These are phyloP conservation scores for Xerus rutilus DNA, from an alignment of 2,797 vertebrate genomes.

Conservation along the genomic window DNA sequence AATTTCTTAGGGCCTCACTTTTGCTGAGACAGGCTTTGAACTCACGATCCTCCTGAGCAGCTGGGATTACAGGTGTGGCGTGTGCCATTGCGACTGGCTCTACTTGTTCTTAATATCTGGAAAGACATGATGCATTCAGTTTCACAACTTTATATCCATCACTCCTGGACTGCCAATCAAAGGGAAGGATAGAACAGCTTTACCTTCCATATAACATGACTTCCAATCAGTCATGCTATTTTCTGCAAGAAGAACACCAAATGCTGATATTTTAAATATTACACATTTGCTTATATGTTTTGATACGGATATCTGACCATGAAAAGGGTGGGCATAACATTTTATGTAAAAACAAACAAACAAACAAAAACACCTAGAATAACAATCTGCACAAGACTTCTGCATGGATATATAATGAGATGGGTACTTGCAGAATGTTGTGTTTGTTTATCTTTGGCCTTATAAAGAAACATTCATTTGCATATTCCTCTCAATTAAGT, in stretches of 20 bases:
- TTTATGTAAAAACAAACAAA: slow-evolving; percentile 18
- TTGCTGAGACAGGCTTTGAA: too few relatives aligned
- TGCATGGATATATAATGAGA: slow-evolving; percentile 64
- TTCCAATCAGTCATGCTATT: background rate
- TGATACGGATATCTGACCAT: background rate
- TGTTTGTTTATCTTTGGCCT: slow-evolving; percentile 80
- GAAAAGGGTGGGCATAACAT: slow-evolving; percentile 29
- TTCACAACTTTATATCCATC: background rate
- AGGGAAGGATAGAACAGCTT: background rate
- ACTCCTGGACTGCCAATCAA: background rate
- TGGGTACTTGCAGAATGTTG: slow-evolving; percentile 13
- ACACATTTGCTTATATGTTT: background rate
- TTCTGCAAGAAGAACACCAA: background rate
- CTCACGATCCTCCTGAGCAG: too few relatives aligned
- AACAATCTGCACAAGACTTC: slow-evolving; percentile 66
- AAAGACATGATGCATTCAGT: background rate
- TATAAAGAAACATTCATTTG: slow-evolving; percentile 81
- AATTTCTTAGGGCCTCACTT: too few relatives aligned
- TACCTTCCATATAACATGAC: background rate
- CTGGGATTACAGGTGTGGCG: too few relatives aligned
- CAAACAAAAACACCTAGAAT: background rate
- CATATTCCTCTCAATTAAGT: slow-evolving; percentile 83
- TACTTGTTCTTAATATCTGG: background rate
- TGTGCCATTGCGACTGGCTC: too few relatives aligned
- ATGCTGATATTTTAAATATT: background rate